Percentiles rank a stretch among this genome's conserved stretches.
These are phyloP conservation scores for Leptopilina myrica DNA, from an alignment of 2,888 invertebrate species.

Conservation along the genomic window DNA sequence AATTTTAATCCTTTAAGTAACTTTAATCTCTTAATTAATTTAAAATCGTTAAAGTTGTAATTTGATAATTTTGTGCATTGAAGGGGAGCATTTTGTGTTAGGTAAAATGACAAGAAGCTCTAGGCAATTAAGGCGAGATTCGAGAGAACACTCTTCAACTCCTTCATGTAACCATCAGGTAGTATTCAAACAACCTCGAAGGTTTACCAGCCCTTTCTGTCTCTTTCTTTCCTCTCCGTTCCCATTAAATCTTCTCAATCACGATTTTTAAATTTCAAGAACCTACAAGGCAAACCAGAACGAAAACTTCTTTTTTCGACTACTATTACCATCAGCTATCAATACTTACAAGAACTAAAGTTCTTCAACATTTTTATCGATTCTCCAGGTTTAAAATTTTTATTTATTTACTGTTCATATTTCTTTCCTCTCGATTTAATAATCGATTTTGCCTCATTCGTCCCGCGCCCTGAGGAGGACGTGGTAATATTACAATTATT, in stretches of 20 bases:
- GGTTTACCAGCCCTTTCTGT: not conserved
- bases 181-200: constrained; percentile 12
- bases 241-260: not conserved
- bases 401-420: not conserved
- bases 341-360: not conserved
- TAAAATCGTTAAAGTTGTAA: not conserved
- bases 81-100: not conserved
- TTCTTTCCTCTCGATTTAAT: not conserved
- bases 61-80: not conserved
- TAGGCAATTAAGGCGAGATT: constrained; percentile 5
- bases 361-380: not conserved
- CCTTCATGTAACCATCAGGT: not conserved
- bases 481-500: constrained; percentile 5
- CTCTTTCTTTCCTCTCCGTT: not conserved
- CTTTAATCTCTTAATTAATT: not conserved
- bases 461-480: no score
- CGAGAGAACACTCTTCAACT: not conserved
- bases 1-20: no score
- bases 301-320: not conserved
- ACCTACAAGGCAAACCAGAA: not conserved
- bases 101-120: not conserved
- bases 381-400: not conserved
- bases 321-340: not conserved
- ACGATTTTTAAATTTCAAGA: constrained; percentile 17
- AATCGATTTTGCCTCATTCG: constrained; percentile 13